These are phyloP conservation scores for Sebastolobus alascanus DNA, from an alignment of 2,797 vertebrate species.

Conservation along the genomic window DNA sequence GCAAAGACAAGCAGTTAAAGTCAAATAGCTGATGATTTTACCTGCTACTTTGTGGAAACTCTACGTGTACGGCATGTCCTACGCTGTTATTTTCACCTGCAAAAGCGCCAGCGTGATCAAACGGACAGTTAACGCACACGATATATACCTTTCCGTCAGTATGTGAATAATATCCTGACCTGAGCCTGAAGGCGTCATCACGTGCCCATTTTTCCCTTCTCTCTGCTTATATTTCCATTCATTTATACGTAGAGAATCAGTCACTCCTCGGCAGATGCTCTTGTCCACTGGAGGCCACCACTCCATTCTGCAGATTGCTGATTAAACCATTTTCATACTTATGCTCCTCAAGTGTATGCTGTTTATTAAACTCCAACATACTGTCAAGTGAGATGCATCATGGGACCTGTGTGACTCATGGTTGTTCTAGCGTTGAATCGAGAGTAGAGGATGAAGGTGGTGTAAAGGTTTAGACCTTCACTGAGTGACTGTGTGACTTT, in stretches of 20 bases:
- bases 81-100: background rate
- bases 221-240: slow-evolving; percentile 12
- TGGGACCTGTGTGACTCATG: slow-evolving; percentile 28
- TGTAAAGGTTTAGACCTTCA: background rate
- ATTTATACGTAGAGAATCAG: slow-evolving; percentile 15
- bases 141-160: slow-evolving; percentile 12
- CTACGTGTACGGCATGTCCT: background rate
- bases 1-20: slow-evolving; percentile 43
- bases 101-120: slow-evolving; percentile 5
- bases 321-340: slow-evolving; percentile 60
- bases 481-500: background rate
- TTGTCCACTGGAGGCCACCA: slow-evolving; percentile 52
- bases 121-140: slow-evolving; percentile 2
- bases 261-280: slow-evolving; percentile 42
- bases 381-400: background rate
- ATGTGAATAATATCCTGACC: background rate
- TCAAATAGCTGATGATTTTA: slow-evolving; percentile 21
- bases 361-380: slow-evolving; percentile 54
- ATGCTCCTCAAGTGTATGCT: slow-evolving; percentile 20
- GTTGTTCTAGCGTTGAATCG: background rate
- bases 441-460: background rate
- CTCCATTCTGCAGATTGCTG: slow-evolving; percentile 39
- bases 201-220: background rate
- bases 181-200: slow-evolving; percentile 27
- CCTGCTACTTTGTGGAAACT: slow-evolving; percentile 20